Base-by-base conservation (phyloP, 1,140 invertebrate genomes). In the Glossosoma conforme region DNA sequence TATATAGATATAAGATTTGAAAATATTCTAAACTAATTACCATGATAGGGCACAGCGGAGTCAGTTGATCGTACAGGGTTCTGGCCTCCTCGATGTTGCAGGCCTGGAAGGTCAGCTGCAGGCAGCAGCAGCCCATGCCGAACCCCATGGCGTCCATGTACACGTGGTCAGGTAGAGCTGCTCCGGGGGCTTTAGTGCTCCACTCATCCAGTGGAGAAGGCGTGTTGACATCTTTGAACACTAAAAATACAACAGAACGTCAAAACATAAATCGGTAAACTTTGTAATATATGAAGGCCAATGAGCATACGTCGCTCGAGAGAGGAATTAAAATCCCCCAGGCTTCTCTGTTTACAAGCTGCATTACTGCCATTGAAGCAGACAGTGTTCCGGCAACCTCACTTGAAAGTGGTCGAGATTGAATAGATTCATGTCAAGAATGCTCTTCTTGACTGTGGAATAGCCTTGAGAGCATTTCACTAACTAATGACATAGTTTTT, bases 121-220 rank as follows among this genome's bases (percentile, higher is more conserved):
- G 77, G 68, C 97, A 99, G 63, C 91, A 97, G 65, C 91, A 96
- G 22, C 97, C 97, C 97, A 99, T 99, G 30, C 97, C 97, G 72
- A 99, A 99, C 22, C 93, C 96, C 95, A 99, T 99, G 1, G 93
- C 91, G 70, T 99, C 97, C 86, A 99, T 86, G 61, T 97, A 93
- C 50, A 98, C 85, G 64, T 93, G 89, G 75, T 96, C 86, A 2
- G 86, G 83, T 59, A 81, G 72, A 1, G 84, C 82, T n/a, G 80
- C 82, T 32, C 71, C 75, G 13, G 74, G 68, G 61, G 74, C 65
- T 67, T 79, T 48, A 33, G 61, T 44, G 17, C 75, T 68, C 2
- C 80, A 82, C 15, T 87, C 82, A 67, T 93, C 87, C 54, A 94
- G 85, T 17, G 72, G 91, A 70, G 79, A 88, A 76, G 79, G 93